These are phyloP conservation scores for Chymomyza fuscimana DNA, from an alignment of 2,888 invertebrate genomes.

Conservation along the genomic window DNA sequence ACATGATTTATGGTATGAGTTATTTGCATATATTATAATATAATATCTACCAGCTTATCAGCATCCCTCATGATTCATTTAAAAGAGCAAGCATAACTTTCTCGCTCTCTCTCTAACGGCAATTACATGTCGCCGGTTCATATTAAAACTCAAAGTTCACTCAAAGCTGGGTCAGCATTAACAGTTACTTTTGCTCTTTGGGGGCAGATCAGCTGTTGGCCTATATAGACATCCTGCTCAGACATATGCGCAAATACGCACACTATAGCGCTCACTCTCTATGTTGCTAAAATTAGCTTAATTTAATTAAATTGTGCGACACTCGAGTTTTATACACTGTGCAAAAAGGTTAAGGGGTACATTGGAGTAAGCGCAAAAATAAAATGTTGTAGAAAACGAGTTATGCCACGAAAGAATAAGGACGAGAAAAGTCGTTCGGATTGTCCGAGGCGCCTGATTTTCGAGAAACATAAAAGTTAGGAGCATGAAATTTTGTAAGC, in stretches of 20 bases:
- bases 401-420: too few relatives aligned
- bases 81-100: too few relatives aligned
- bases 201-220: conserved; percentile 8
- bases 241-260: not conserved
- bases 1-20: too few relatives aligned
- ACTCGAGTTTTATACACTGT: not conserved
- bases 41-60: too few relatives aligned
- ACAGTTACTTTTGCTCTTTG: conserved; percentile 1
- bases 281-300: conserved; percentile 45
- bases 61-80: not conserved
- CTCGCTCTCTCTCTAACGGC: not conserved
- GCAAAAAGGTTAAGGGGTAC: not conserved
- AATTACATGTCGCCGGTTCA: conserved; percentile 65
- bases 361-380: too few relatives aligned
- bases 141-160: conserved; percentile 40
- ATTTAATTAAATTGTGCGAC: conserved; percentile 52
- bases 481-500: too few relatives aligned
- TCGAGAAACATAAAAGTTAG: too few relatives aligned
- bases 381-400: too few relatives aligned
- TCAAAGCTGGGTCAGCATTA: not conserved
- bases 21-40: too few relatives aligned
- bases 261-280: conserved; percentile 23
- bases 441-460: too few relatives aligned
- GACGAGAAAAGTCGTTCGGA: too few relatives aligned
- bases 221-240: not conserved